phyloP scores from a whole-genome alignment of 1,140 invertebrate genomes.

The Trachelipus rathkii region DNA sequence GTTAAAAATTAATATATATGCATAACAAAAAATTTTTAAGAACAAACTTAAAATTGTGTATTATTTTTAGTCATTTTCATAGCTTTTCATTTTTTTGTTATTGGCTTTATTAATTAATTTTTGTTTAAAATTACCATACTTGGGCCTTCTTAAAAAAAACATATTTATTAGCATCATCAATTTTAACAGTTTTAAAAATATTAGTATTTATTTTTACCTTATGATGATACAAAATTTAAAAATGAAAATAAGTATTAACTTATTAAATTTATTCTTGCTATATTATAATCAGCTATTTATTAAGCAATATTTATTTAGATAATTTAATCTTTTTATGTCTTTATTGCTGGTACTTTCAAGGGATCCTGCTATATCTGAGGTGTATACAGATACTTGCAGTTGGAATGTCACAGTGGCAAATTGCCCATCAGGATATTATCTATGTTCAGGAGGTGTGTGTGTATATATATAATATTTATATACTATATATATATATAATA shows the following conservation, averaged over 20 bases:
- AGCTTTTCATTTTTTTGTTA: not conserved
- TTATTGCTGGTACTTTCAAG: constrained; percentile 54
- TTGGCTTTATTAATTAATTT: too few relatives aligned
- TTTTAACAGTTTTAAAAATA: not conserved
- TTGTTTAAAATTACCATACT: too few relatives aligned
- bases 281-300: too few relatives aligned
- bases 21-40: not conserved
- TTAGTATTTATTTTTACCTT: not conserved
- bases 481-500: not conserved
- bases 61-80: not conserved
- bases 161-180: too few relatives aligned
- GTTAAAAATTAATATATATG: not conserved
- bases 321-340: too few relatives aligned
- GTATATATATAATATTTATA: not conserved
- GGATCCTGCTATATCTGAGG: constrained; percentile 86
- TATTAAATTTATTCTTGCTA: too few relatives aligned
- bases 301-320: too few relatives aligned
- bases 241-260: too few relatives aligned
- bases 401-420: constrained; percentile 89
- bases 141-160: too few relatives aligned
- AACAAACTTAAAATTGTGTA: not conserved
- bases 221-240: not conserved
- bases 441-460: constrained; percentile 87
- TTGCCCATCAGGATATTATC: constrained; percentile 97
- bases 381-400: constrained; percentile 95